Evolutionary conservation across 2,113 vertebrate species (phyloP), one percentile per base, ranked within the genome.

Genomic region (Pelmatolapia mariae): DNA sequence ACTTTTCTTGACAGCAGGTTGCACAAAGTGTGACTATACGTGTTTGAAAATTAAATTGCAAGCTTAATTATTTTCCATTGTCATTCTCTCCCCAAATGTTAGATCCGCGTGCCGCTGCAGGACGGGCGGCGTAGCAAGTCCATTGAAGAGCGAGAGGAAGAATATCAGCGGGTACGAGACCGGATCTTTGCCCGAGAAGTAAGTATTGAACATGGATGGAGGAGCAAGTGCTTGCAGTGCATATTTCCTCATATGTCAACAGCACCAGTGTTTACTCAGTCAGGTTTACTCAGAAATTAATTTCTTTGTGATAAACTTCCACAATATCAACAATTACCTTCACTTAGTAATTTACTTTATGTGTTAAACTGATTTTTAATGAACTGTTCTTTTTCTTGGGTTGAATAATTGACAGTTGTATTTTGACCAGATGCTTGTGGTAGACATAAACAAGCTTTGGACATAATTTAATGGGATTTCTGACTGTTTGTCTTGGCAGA

Each of bases 161-260:
- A 99, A 89, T 99, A 99, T 95, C 99, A 99, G 95, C 97, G 98
- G 90, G 99, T 98, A 95, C 97, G 99, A 96, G 99, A 99, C 96
- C 96, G 99, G 94, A 99, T 99, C 92, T 99, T 99, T 97, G 99
- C 99, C 90, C 97, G 98, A 89, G 99, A 99, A 97, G 99, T 99
- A 95, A 98, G 98, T 96, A 87, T 93, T 91, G 53, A 81, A 90
- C 87, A 83, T 87, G 26, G 52, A n/a, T 22, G 29, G 47, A 29
- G 6, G 59, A 16, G 29, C 1, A 85, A 26, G 45, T 29, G 22
- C 22, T 52, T 78, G 73, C 43, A 33, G 4, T 29, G 16, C 10
- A 50, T 50, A 31, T 52, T 33, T 19, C 33, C 19, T 68, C 63
- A 68, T 8, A 78, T 78, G 24, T 78, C 26, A 52, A 7, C 45